These are phyloP conservation scores for Brachyalestes nurse DNA, from an alignment of 2,797 vertebrate species.

Conservation along the genomic window DNA sequence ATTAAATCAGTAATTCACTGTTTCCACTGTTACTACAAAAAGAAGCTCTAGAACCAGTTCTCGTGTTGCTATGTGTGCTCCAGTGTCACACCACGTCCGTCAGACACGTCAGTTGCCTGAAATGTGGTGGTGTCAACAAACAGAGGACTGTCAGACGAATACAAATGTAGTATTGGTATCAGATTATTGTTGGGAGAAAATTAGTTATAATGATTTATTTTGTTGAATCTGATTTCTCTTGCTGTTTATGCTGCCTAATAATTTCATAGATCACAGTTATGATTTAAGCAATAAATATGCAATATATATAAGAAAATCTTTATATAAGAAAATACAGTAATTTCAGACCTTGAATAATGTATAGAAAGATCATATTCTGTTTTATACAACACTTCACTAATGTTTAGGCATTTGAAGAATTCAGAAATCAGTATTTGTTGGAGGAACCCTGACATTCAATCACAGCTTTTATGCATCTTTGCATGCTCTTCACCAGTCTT, in stretches of 20 bases:
- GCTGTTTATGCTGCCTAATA: background rate
- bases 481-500: too few relatives aligned
- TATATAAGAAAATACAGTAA: too few relatives aligned
- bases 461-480: too few relatives aligned
- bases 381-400: too few relatives aligned
- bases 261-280: background rate
- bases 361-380: too few relatives aligned
- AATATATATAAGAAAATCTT: too few relatives aligned
- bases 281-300: background rate
- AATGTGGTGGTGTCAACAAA: background rate
- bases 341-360: too few relatives aligned
- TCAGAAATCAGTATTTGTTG: too few relatives aligned
- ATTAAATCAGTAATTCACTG: constrained; percentile 7
- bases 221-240: background rate
- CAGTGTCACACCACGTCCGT: background rate
- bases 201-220: background rate
- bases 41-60: background rate
- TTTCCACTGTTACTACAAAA: background rate
- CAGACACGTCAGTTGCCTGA: background rate
- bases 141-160: background rate
- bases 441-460: too few relatives aligned
- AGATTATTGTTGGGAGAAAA: background rate
- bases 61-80: background rate
- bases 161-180: background rate
- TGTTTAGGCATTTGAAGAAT: too few relatives aligned